Conservation (phyloP, 1,140 invertebrate species). For the Leptopilina boulardi region DNA sequence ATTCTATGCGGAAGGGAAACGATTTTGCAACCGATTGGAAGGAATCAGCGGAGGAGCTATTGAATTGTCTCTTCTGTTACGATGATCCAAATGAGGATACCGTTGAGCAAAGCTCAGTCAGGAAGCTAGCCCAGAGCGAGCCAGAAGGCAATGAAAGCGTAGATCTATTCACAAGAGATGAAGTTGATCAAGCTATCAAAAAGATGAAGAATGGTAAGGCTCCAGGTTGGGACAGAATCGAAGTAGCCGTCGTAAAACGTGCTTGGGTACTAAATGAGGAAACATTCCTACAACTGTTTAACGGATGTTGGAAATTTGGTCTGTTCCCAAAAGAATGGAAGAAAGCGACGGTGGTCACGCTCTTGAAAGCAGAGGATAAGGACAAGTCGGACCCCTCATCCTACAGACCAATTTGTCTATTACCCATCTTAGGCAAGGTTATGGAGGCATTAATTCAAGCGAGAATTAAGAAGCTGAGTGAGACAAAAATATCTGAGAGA, state of each 20-base stretch:
- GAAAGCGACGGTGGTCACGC: too few relatives aligned
- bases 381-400: too few relatives aligned
- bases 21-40: neutral
- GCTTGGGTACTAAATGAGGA: constrained; percentile 30
- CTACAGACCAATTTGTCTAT: too few relatives aligned
- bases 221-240: constrained; percentile 61
- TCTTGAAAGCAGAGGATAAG: too few relatives aligned
- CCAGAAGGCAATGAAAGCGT: neutral
- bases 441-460: too few relatives aligned
- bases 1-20: neutral
- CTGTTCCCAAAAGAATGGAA: too few relatives aligned
- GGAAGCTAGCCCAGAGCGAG: neutral
- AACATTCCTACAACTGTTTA: constrained; percentile 48
- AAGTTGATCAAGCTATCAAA: neutral
- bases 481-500: too few relatives aligned
- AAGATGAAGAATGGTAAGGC: neutral
- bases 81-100: neutral
- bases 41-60: neutral
- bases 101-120: neutral
- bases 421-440: too few relatives aligned
- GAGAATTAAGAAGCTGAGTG: too few relatives aligned
- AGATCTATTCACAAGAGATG: neutral
- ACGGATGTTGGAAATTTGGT: constrained; percentile 55
- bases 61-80: neutral
- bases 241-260: constrained; percentile 50